Evolutionary conservation across 2,113 vertebrate species (phyloP).

Genomic region (Scomber scombrus): DNA sequence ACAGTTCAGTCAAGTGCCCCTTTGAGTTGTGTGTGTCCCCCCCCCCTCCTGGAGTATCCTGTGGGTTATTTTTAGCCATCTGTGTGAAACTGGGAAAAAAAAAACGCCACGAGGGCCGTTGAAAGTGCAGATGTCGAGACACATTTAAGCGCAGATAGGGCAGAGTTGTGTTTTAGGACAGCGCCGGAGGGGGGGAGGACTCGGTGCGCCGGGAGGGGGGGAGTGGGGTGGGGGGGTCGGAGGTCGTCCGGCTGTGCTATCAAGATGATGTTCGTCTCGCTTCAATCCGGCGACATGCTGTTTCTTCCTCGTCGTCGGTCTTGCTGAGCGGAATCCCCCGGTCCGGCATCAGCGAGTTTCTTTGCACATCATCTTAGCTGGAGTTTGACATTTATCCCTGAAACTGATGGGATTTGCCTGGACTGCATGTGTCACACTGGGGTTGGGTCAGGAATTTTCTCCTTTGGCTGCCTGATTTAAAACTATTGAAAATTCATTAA

Average conservation of each 20-base stretch:
- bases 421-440: slow-evolving; percentile 25
- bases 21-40: slow-evolving; percentile 30
- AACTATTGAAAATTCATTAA: neutral
- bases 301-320: neutral
- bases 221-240: neutral
- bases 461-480: neutral
- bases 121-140: slow-evolving; percentile 64
- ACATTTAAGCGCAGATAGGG: slow-evolving; percentile 37
- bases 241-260: neutral
- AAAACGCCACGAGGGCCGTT: slow-evolving; percentile 37
- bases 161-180: slow-evolving; percentile 49
- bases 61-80: slow-evolving; percentile 58
- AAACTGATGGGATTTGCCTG: slow-evolving; percentile 10
- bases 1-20: slow-evolving; percentile 14
- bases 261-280: slow-evolving; percentile 25
- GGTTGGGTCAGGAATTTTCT: slow-evolving; percentile 3
- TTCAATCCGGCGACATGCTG: slow-evolving; percentile 23
- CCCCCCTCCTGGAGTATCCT: slow-evolving; percentile 37
- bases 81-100: slow-evolving; percentile 38
- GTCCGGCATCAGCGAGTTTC: neutral
- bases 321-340: neutral
- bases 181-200: slow-evolving; percentile 23
- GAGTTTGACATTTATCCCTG: slow-evolving; percentile 26
- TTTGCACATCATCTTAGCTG: neutral
- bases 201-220: neutral